phyloP scores from a whole-genome alignment of 2,888 invertebrate species.

The Agriopis aurantiaria region DNA sequence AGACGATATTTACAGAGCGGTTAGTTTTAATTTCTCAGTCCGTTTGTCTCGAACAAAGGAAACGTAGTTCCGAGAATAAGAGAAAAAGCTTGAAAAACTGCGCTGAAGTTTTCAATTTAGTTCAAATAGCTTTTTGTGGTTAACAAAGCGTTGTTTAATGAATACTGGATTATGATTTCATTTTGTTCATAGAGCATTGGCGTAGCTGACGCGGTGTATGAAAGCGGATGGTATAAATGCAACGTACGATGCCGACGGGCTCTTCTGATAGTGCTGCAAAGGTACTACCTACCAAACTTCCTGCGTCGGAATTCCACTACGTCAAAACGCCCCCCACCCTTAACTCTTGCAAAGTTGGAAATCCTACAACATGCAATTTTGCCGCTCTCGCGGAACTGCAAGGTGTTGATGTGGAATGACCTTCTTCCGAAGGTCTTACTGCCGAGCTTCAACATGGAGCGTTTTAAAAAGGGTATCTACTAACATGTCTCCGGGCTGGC shows the following conservation, averaged over 20 bases:
- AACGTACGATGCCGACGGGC: conserved; percentile 63
- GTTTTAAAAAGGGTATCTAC: too few relatives aligned
- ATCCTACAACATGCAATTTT: too few relatives aligned
- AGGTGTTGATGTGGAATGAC: too few relatives aligned
- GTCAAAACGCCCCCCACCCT: too few relatives aligned
- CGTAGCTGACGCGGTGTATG: conserved; percentile 72
- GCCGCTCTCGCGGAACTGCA: too few relatives aligned
- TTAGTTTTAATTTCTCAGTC: conserved; percentile 48
- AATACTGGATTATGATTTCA: neutral
- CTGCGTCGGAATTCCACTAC: too few relatives aligned
- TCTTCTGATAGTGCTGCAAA: conserved; percentile 65
- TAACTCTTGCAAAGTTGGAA: too few relatives aligned
- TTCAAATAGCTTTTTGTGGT: neutral
- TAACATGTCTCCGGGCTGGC: too few relatives aligned
- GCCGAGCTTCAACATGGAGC: too few relatives aligned
- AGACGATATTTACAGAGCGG: conserved; percentile 73
- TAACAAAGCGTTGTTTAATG: neutral
- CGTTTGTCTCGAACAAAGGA: conserved; percentile 5
- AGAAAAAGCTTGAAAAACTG: neutral
- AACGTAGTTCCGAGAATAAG: neutral
- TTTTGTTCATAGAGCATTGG: conserved; percentile 63
- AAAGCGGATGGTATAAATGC: conserved; percentile 70
- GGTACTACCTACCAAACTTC: conserved; percentile 55
- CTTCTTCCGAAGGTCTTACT: too few relatives aligned
- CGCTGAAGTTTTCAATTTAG: neutral